Base-by-base conservation (phyloP, 2,888 invertebrate species). In the Slavum lentiscoides region DNA sequence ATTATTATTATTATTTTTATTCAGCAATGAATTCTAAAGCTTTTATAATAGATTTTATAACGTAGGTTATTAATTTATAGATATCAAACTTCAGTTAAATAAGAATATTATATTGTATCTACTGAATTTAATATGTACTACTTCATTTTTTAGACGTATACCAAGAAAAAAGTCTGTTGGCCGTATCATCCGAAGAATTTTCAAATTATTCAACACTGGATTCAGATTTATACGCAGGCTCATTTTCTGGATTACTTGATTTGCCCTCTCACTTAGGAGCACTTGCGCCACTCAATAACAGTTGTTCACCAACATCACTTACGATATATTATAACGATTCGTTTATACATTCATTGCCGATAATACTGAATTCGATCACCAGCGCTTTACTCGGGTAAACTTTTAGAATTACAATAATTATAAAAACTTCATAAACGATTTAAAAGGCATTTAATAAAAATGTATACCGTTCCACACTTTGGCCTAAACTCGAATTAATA, bases 291-390 rank as follows among this genome's bases (percentile, higher is more conserved):
- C 92, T 70, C 89, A 88, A 64, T 13, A 21, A 17, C 13, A 82
- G 81, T 69, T 83, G 82, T 67, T 59, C 81, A 37, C 58, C 67
- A 53, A 68, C 69, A 1, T 82, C 83, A 55, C 59, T 83, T n/a
- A 75, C 90, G 84, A 88, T 91, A 61, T 89, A 91, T 83, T 93
- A 93, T 86, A 95, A 95, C 85, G 93, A 93, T 85, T 93, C 94
- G 0, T 91, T 90, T 84, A 90, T 92, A 72, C 94, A 94, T 86
- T 91, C 93, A 83, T 87, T 94, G 84, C 94, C 94, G 5, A 91
- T 93, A 82, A 88, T 93, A 62, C 87, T 93, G 69, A 93, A 93
- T 86, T 87, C 92, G 77, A 87, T 93, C 84, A 91, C 91, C 84
- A 93, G 93, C 86, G 90, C 90, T 74, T 88, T 92, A 84, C 91